A percentile compares a stretch with the other conserved stretches of the same genome.
Conservation (phyloP, 2,888 invertebrate species). For the Druceiella hillmani region DNA sequence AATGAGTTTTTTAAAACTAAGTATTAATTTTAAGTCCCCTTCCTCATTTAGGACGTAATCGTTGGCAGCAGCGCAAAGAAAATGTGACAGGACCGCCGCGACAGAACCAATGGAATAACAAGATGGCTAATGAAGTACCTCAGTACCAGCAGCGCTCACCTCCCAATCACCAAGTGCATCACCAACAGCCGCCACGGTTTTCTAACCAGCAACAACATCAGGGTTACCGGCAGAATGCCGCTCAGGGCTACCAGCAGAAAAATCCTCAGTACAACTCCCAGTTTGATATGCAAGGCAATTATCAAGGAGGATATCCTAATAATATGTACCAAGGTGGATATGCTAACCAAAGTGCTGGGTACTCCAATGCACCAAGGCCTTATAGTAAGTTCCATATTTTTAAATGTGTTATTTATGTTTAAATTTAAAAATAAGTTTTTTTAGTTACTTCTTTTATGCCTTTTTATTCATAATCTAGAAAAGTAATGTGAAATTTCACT, state of each 20-base stretch:
- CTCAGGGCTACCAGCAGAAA: slow-evolving; percentile 45
- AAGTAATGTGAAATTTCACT: no score
- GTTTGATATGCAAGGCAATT: slow-evolving; percentile 53
- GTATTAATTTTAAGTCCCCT: no score
- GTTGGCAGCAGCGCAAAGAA: slow-evolving; percentile 59
- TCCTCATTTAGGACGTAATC: slow-evolving; percentile 51
- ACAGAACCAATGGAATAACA: slow-evolving; percentile 51
- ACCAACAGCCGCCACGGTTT: slow-evolving; percentile 45
- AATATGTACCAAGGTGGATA: slow-evolving; percentile 47
- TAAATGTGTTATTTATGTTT: no score
- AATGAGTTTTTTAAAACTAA: no score
- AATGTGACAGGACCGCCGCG: slow-evolving; percentile 47
- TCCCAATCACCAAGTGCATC: slow-evolving; percentile 31
- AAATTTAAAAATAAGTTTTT: no score
- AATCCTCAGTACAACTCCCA: slow-evolving; percentile 54
- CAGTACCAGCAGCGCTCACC: slow-evolving; percentile 36
- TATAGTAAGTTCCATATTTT: no score
- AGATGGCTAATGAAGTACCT: slow-evolving; percentile 37
- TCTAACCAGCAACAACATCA: slow-evolving; percentile 39
- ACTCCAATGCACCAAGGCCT: no score
- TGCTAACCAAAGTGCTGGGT: no score
- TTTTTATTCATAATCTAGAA: no score
- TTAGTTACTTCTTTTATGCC: no score
- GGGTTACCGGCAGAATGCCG: slow-evolving; percentile 43
- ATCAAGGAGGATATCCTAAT: slow-evolving; percentile 46